Percentiles rank a stretch among this genome's conserved stretches.
Conservation (phyloP, 2,888 invertebrate genomes). For the Plusia festucae region DNA sequence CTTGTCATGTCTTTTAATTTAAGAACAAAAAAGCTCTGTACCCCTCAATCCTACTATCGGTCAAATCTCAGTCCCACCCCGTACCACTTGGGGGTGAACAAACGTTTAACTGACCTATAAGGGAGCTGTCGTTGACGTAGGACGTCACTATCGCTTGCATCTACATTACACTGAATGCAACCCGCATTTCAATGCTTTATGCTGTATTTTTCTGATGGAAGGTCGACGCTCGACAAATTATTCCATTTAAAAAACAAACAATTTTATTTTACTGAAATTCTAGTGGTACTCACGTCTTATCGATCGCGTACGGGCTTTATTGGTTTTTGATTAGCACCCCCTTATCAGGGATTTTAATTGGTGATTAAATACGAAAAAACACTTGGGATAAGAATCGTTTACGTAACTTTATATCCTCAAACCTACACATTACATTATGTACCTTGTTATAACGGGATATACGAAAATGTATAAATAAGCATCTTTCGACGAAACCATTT, state of each 20-base stretch:
- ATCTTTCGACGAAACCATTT: slow-evolving; percentile 58
- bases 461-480: slow-evolving; percentile 41
- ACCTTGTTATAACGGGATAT: slow-evolving; percentile 23
- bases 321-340: slow-evolving; percentile 8
- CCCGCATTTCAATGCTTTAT: slow-evolving; percentile 74
- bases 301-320: slow-evolving; percentile 1
- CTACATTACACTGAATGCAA: slow-evolving; percentile 68
- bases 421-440: neutral
- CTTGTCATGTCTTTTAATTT: slow-evolving; percentile 65
- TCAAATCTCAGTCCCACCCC: slow-evolving; percentile 78
- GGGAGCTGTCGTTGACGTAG: slow-evolving; percentile 66
- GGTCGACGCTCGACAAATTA: slow-evolving; percentile 68
- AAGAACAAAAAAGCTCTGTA: slow-evolving; percentile 58
- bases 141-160: slow-evolving; percentile 67
- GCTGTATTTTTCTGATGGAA: slow-evolving; percentile 68
- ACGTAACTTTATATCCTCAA: neutral
- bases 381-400: neutral
- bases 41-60: slow-evolving; percentile 72
- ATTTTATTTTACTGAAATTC: slow-evolving; percentile 23
- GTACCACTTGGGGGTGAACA: slow-evolving; percentile 78
- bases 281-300: neutral
- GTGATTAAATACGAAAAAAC: neutral
- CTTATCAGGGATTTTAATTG: neutral
- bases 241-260: slow-evolving; percentile 46
- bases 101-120: slow-evolving; percentile 82